phyloP scores from a whole-genome alignment of 2,888 invertebrate species.

The Neoitamus cyanurus region DNA sequence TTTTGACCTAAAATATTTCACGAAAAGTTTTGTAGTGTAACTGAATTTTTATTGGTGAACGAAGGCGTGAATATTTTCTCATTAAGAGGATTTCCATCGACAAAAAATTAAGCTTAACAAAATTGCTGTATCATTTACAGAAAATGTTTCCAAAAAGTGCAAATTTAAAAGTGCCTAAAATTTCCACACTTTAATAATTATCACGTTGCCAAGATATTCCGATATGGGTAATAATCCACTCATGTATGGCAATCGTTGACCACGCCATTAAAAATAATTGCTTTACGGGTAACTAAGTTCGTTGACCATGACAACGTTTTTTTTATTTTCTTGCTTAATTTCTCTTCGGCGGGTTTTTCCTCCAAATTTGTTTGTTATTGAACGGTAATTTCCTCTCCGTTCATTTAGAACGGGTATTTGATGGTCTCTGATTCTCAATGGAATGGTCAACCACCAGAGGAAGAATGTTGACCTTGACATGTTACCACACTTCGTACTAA shows the following conservation, averaged over 20 bases:
- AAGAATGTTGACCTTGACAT: neutral
- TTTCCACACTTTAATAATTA: neutral
- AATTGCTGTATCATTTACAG: neutral
- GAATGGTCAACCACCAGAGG: neutral
- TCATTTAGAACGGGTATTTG: neutral
- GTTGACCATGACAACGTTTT: conserved; percentile 11
- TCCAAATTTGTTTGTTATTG: neutral
- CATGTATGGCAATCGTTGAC: neutral
- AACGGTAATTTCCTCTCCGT: neutral
- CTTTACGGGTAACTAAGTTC: neutral
- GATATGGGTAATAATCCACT: neutral
- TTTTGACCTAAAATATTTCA: no score
- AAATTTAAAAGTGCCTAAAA: neutral
- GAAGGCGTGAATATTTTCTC: no score
- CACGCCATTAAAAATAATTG: neutral
- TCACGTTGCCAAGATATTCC: neutral
- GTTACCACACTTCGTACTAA: neutral
- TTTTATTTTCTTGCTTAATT: neutral
- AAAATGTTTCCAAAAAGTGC: neutral
- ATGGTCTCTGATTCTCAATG: neutral
- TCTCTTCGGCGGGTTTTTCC: neutral
- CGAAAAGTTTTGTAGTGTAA: no score
- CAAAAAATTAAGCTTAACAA: no score
- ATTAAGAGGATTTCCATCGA: no score
- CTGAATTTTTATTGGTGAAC: no score